phyloP scores from a whole-genome alignment of 92 coral and sea anemone species.

The Epizoanthus stellaris region DNA sequence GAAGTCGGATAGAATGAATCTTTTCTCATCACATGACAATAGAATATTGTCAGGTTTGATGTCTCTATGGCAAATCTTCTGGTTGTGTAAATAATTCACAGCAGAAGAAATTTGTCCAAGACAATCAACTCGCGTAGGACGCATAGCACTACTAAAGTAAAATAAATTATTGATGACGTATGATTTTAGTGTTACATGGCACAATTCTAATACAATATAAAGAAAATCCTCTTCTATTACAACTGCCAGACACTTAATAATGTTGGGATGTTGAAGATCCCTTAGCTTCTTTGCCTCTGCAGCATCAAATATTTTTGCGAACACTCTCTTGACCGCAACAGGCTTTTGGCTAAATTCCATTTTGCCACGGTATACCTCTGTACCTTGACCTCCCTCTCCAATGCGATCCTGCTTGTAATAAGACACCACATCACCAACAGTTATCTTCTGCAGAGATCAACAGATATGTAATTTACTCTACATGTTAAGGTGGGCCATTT shows the following conservation, averaged over 20 bases:
- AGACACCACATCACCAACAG: no score
- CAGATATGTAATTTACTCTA: no score
- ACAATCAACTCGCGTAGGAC: not conserved
- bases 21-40: not conserved
- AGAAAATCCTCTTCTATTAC: not conserved
- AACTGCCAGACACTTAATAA: conserved; percentile 13
- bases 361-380: not conserved
- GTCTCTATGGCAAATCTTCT: not conserved
- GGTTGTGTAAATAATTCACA: not conserved
- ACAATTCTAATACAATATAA: not conserved
- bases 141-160: not conserved
- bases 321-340: not conserved
- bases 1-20: not conserved
- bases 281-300: not conserved
- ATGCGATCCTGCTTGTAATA: not conserved
- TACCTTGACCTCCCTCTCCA: not conserved
- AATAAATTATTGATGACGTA: not conserved
- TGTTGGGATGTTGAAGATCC: not conserved
- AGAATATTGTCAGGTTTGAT: not conserved
- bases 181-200: not conserved
- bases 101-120: not conserved
- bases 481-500: no score
- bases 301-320: not conserved
- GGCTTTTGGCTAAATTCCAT: not conserved
- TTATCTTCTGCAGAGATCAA: no score